A percentile compares a stretch with the other conserved stretches of the same genome.
Conservation (phyloP, 2,113 vertebrate species). For the Pyrgilauda ruficollis region DNA sequence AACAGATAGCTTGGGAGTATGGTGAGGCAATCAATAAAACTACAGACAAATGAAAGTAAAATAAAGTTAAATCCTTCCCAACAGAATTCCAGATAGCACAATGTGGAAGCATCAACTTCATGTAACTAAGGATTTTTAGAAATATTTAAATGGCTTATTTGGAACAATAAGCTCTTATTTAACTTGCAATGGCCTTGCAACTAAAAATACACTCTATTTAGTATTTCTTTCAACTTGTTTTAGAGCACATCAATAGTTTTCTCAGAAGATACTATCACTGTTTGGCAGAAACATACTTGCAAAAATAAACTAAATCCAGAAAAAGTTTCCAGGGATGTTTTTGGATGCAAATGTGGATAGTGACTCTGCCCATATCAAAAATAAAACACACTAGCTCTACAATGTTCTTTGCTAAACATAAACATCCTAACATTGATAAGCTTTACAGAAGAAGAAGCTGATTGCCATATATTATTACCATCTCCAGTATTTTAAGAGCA, state of each 20-base stretch:
- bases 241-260: conserved; percentile 40
- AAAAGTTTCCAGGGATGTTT: conserved; percentile 42
- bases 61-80: not conserved
- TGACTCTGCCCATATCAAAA: conserved; percentile 17
- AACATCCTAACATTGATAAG: not conserved
- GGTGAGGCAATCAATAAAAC: not conserved
- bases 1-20: not conserved
- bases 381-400: not conserved
- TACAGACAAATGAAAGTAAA: not conserved
- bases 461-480: not conserved
- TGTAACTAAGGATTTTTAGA: not conserved
- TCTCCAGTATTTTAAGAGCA: conserved; percentile 45
- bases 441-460: not conserved
- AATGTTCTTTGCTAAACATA: not conserved
- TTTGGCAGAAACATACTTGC: conserved; percentile 60
- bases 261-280: conserved; percentile 63
- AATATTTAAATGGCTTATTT: not conserved
- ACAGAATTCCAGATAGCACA: not conserved
- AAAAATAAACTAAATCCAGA: conserved; percentile 61
- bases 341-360: conserved; percentile 30
- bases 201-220: conserved; percentile 1
- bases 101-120: not conserved
- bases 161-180: conserved; percentile 4
- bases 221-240: conserved; percentile 29
- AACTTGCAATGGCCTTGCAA: not conserved